phyloP scores from a whole-genome alignment of 2,113 vertebrate species.

The Microtus montanus region DNA sequence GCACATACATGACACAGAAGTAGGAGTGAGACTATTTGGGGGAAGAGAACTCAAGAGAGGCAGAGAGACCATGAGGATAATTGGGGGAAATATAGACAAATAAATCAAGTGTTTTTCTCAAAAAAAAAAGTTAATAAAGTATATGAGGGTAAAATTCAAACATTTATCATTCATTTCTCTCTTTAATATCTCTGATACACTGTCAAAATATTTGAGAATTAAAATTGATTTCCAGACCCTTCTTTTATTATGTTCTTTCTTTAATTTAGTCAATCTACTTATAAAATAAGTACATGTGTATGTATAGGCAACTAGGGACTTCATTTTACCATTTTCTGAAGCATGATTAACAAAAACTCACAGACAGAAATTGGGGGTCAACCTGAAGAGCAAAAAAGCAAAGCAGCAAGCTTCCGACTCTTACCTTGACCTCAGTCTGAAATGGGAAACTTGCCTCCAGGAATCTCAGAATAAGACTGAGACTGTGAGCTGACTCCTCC shows the following conservation, averaged over 20 bases:
- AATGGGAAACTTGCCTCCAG: too few species aligned
- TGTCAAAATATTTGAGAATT: neutral
- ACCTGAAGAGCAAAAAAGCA: too few species aligned
- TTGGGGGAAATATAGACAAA: neutral
- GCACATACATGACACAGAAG: neutral
- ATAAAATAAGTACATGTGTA: neutral
- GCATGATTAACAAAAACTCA: too few species aligned
- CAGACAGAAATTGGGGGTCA: too few species aligned
- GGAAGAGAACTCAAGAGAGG: neutral
- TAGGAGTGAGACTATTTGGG: neutral
- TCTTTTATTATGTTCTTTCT: neutral
- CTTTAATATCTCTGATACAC: neutral
- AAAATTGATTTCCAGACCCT: neutral
- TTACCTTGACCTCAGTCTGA: too few species aligned
- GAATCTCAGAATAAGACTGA: too few species aligned
- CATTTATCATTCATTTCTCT: neutral
- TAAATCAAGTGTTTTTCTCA: neutral
- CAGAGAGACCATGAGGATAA: too few species aligned
- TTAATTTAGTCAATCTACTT: neutral
- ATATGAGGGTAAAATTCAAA: neutral
- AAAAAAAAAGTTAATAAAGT: neutral
- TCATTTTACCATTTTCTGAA: neutral
- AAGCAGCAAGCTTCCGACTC: too few species aligned
- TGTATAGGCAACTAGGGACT: neutral
- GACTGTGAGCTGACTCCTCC: too few species aligned